Conservation (phyloP, 1,140 invertebrate species). For the Zaprionus kolodkinae region DNA sequence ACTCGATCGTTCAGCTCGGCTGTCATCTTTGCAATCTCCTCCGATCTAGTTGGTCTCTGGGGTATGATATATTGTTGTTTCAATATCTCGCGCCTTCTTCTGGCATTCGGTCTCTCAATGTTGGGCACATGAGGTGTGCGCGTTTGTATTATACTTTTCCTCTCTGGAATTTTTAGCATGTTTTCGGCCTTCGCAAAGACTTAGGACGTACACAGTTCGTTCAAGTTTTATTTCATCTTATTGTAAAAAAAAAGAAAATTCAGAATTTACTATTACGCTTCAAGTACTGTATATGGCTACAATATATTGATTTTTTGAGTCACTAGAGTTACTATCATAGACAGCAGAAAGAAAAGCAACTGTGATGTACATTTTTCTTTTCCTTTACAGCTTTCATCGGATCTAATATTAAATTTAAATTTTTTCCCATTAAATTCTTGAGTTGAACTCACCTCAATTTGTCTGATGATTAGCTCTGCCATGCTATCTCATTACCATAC, state of each 20-base stretch:
- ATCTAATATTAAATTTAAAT: background rate
- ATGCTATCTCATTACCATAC: background rate
- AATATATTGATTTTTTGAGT: too few relatives aligned
- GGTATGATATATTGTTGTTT: conserved; percentile 8
- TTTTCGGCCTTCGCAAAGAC: background rate
- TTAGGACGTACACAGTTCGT: background rate
- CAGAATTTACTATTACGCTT: background rate
- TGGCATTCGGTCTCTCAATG: conserved; percentile 18
- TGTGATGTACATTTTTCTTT: background rate
- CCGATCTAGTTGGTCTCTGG: conserved; percentile 29
- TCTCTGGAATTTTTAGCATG: conserved; percentile 37
- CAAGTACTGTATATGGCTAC: background rate
- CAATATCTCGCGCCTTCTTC: conserved; percentile 11
- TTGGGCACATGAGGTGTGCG: conserved; percentile 7
- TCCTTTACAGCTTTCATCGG: background rate
- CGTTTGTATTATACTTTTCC: conserved; percentile 5
- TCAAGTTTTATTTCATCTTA: background rate
- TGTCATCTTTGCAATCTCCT: conserved; percentile 26
- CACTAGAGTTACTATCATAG: background rate
- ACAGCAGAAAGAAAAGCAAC: background rate
- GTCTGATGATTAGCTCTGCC: conserved; percentile 13
- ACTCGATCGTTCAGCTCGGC: conserved; percentile 24
- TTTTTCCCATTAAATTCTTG: background rate
- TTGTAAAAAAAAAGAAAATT: background rate
- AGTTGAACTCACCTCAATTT: conserved; percentile 3